phyloP scores from a whole-genome alignment of 2,113 vertebrate species.

The Xerus inauris region DNA sequence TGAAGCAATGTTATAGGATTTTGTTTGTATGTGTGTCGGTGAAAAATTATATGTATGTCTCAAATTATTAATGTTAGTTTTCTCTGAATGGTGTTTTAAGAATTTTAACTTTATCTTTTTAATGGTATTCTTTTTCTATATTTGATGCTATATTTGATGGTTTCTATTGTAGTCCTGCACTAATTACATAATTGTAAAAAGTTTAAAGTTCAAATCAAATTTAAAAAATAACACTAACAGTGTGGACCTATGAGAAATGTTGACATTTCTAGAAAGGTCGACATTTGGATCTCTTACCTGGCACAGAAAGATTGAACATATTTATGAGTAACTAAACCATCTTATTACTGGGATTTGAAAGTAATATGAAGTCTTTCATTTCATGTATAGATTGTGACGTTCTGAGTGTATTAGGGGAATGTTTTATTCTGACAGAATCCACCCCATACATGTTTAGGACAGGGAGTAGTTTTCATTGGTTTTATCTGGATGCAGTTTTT shows the following conservation, averaged over 20 bases:
- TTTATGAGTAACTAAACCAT: slow-evolving; percentile 62
- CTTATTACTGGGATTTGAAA: slow-evolving; percentile 44
- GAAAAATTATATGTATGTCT: neutral
- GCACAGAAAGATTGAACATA: slow-evolving; percentile 53
- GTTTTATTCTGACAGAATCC: neutral
- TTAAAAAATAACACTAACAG: neutral
- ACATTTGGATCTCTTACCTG: neutral
- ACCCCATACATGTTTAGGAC: neutral
- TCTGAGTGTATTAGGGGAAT: neutral
- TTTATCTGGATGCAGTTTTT: neutral
- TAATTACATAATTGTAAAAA: neutral
- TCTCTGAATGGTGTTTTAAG: neutral
- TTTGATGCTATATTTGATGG: neutral
- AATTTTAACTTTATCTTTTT: neutral
- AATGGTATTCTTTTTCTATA: neutral
- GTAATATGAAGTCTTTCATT: neutral
- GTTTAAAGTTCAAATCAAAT: neutral
- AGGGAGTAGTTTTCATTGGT: neutral
- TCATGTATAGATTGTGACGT: neutral
- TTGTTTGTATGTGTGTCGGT: neutral
- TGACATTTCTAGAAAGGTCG: neutral
- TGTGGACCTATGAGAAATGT: neutral
- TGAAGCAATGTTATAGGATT: neutral
- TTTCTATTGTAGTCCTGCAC: neutral
- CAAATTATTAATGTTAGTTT: neutral